Evolutionary conservation across 2,888 invertebrate species (phyloP), one percentile per base, ranked within the genome.

Genomic region (Eueremaeus valkanovi): DNA sequence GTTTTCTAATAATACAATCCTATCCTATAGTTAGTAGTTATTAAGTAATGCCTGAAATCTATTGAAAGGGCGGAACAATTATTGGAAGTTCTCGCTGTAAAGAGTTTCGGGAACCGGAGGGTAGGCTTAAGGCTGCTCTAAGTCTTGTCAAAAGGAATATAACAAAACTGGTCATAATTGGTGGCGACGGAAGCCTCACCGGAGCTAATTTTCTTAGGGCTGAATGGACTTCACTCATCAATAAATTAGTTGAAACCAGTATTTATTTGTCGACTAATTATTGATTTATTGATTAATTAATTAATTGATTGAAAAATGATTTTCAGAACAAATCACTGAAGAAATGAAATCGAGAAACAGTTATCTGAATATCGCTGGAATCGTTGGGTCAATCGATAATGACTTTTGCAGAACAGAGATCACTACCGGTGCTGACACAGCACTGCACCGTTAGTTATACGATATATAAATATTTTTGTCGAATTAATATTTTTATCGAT

Each of bases 391-490:
- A 5, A 99, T 99, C 82, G 99, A 99, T 85, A 99, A 99, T 85
- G 99, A 99, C 86, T 99, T 99, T 85, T 99, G 97, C 85, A 98
- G 99, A 77, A 99, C 99, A 33, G 99, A 99, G 84, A 99, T 99
- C 98, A 99, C 99, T 72, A 99, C 99, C 82, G 99, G 97, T 61
- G 95, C 98, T 1, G 98, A 99, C 84, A 93, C 95, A 9, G 98
- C 99, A 18, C 86, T 99, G 80, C 98, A 97, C 85, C 89, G 98
- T n/a, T n/a, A n/a, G n/a, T n/a, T n/a, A n/a, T n/a, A n/a, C n/a
- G n/a, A n/a, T n/a, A n/a, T n/a, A n/a, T n/a, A n/a, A n/a, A n/a
- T n/a, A n/a, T n/a, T n/a, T n/a, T n/a, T n/a, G n/a, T n/a, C n/a
- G n/a, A n/a, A n/a, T n/a, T n/a, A n/a, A n/a, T n/a, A n/a, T n/a